These are phyloP conservation scores for Drosophila planitibia DNA, from an alignment of 2,888 invertebrate genomes.

Conservation along the genomic window DNA sequence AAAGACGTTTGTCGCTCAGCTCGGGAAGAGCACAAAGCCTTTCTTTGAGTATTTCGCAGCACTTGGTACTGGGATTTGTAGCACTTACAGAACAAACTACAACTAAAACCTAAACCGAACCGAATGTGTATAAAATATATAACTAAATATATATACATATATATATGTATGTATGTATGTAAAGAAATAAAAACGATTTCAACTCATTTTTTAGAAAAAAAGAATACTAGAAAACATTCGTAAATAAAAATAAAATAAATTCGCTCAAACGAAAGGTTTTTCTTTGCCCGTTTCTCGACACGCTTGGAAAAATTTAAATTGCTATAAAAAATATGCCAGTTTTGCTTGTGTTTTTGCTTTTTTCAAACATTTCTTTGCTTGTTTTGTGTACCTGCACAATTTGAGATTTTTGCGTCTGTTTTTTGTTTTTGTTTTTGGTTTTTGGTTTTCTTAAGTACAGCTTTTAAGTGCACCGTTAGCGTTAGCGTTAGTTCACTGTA, in stretches of 20 bases:
- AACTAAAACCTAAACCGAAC: background rate
- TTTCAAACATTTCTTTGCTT: slow-evolving; percentile 1
- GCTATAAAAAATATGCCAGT: slow-evolving; percentile 67
- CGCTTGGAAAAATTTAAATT: slow-evolving; percentile 41
- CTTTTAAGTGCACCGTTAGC: slow-evolving; percentile 78
- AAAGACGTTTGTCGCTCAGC: slow-evolving; percentile 28
- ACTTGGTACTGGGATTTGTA: slow-evolving; percentile 69
- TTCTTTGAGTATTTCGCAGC: slow-evolving; percentile 72
- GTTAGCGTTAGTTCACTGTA: slow-evolving; percentile 38
- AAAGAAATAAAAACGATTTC: slow-evolving; percentile 32
- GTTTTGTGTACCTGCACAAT: slow-evolving; percentile 68
- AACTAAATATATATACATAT: slow-evolving; percentile 31
- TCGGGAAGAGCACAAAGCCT: slow-evolving; percentile 26
- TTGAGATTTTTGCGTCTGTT: slow-evolving; percentile 61
- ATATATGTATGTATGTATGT: slow-evolving; percentile 8
- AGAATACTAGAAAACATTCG: slow-evolving; percentile 39
- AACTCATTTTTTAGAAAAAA: slow-evolving; percentile 42
- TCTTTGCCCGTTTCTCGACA: slow-evolving; percentile 13
- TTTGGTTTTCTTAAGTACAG: slow-evolving; percentile 70
- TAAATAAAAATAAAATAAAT: slow-evolving; percentile 66
- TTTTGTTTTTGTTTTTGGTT: background rate
- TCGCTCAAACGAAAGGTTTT: slow-evolving; percentile 77
- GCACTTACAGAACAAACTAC: slow-evolving; percentile 31
- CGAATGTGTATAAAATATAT: slow-evolving; percentile 33
- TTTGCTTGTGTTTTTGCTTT: slow-evolving; percentile 3